Evolutionary conservation across 2,888 invertebrate genomes (phyloP), one percentile per base, ranked within the genome.

Genomic region (Lepidocyrtoides sp.): DNA sequence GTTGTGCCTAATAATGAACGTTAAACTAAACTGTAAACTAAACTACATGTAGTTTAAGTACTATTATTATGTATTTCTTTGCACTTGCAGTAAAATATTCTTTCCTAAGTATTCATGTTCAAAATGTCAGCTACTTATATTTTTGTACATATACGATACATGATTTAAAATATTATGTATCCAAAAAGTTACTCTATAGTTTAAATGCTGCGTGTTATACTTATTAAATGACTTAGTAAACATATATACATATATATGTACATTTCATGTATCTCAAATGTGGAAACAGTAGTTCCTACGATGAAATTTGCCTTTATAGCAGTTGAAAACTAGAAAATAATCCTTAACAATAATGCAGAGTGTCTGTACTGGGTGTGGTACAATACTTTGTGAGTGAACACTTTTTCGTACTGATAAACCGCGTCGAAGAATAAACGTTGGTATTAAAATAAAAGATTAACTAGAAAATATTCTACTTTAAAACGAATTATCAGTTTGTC

Each of bases 281-380:
- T n/a, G n/a, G n/a, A n/a, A n/a, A n/a, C n/a, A n/a, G n/a, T n/a
- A n/a, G n/a, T n/a, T n/a, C n/a, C n/a, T n/a, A n/a, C n/a, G n/a
- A n/a, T n/a, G n/a, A n/a, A n/a, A 51, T 51, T 51, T 51, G 51
- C n/a, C n/a, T n/a, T 51, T 57, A 57, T 20, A 57, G 57, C 57
- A 17, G 20, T 20, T 48, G 20, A 57, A 57, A 20, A 57, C 57
- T 57, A 57, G 57, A 57, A 57, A 51, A n/a, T 51, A n/a, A 10
- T 3, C 57, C 20, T 17, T 8, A 57, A 57, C 17, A 20, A 57
- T 20, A 57, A 57, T 57, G 57, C 57, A 57, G 3, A 20, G 57
- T 57, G 57, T 20, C 17, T 20, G 57, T 57, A 10, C 57, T 57
- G 4, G 36, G 48, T 12, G 14, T 3, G 20, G 23, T 57, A 57